Evolutionary conservation across 37 sponge, comb jelly and placozoan species (phyloP), one percentile per base, ranked within the genome.

Genomic region (Halisarca cf. caerulea): DNA sequence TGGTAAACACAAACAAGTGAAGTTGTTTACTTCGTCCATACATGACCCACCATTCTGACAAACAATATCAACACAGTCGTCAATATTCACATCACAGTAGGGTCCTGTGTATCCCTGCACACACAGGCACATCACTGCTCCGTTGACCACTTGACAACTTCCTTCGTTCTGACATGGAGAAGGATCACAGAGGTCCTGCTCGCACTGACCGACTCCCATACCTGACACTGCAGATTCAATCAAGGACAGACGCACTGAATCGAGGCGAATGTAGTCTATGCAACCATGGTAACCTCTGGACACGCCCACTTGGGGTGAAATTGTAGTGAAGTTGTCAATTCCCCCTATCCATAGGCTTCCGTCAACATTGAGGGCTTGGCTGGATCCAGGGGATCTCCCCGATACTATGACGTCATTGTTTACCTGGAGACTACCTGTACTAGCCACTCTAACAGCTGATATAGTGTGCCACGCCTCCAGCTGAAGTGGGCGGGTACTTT

Each of bases 341-440:
- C 90, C 90, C 32, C 90, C 90, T 28, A 89, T 18, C 86, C 86
- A 89, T 32, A 89, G 53, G 35, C 73, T 61, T 0, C 82, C 70
- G 35, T 33, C 74, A 0, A 80, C 30, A 69, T 85, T 81, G 1
- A 85, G 82, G 2, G 39, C 69, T 7, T 44, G 57, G 41, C 84
- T 59, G 0, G 86, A 40, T 3, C 72, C 25, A 33, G 35, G 53
- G 43, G 78, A 61, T 9, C 7, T 3, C 25, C 82, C 78, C 24
- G 20, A n/a, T 1, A 85, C 35, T 0, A 35, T 20, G 14, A 5
- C 77, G 30, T 72, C 57, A 23, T 59, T 72, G n/a, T n/a, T n/a
- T 3, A 89, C 86, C 5, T 17, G n/a, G 0, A 89, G 82, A 18
- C 73, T 42, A 21, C 86, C 90, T 32, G 4, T 43, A n/a, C 41